Conservation (phyloP, 1,140 invertebrate species). For the Drosophila santomea region DNA sequence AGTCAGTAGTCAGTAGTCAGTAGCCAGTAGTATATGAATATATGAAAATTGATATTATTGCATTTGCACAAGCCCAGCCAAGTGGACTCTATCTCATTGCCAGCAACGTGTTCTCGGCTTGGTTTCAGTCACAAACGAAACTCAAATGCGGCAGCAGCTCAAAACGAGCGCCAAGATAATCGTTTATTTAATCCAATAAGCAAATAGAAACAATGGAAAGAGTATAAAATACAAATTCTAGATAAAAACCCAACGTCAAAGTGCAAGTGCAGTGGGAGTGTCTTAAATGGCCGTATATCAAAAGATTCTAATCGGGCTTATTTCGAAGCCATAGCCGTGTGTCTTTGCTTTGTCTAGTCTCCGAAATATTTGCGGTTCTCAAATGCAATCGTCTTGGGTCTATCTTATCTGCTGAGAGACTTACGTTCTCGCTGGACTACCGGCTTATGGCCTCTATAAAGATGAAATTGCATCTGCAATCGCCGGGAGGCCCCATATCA, state of each 20-base stretch:
- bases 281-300: neutral
- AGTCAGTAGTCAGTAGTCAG: neutral
- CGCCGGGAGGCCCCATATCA: constrained; percentile 9
- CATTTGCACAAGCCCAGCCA: constrained; percentile 68
- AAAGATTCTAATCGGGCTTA: neutral
- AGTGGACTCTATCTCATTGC: constrained; percentile 64
- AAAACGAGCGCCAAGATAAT: constrained; percentile 26
- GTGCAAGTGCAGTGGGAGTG: constrained; percentile 33
- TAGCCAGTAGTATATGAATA: constrained; percentile 63
- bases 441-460: constrained; percentile 31
- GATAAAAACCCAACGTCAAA: constrained; percentile 4
- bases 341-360: constrained; percentile 29
- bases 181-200: constrained; percentile 46
- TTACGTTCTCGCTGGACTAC: constrained; percentile 1
- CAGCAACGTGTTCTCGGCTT: constrained; percentile 40
- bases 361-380: neutral
- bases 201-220: constrained; percentile 14
- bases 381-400: neutral
- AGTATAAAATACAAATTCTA: constrained; percentile 1
- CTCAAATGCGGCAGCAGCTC: constrained; percentile 15
- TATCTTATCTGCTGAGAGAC: constrained; percentile 27
- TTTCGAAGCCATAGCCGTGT: neutral
- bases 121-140: constrained; percentile 48
- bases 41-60: constrained; percentile 81
- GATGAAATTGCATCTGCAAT: constrained; percentile 33